Base-by-base conservation (phyloP, 2,113 vertebrate species). In the Paradisaea rubra region DNA sequence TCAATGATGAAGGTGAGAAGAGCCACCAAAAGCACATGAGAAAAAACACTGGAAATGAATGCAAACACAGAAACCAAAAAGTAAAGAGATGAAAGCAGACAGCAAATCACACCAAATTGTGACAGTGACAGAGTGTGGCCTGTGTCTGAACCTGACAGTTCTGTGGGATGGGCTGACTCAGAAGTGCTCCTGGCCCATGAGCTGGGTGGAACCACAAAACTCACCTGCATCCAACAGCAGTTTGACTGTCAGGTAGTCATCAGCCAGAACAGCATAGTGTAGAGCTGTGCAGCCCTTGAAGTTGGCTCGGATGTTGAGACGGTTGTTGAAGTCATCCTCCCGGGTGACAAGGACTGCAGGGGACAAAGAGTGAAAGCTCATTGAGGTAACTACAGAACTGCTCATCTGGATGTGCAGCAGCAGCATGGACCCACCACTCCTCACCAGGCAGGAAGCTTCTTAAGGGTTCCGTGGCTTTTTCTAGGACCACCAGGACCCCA, bases 261-360 rank as follows among this genome's bases (percentile, higher is more conserved):
- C 98, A 0, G 99, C 98, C 31, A 99, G 98, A 4, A 98, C 99
- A 0, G 99, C 99, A 3, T 99, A 99, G 96, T 99, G 99, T 30
- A 99, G 98, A 2, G 99, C 98, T 0, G 99, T 99, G 97, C 99
- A 99, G 59, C 98, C 99, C 30, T 98, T 98, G 97, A 99, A 99
- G 57, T 98, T 99, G 35, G 99, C 99, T 4, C 99, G 97, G 93
- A 98, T 97, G 97, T 99, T 99, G 76, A 99, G 97, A 30, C 99
- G 97, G 97, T 98, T 99, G 97, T 97, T 99, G 98, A 99, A 99
- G 61, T 99, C 99, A 15, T 99, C 99, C 86, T 99, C 99, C 69
- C 99, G 98, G 66, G 98, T 99, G 45, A 99, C 98, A 15, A 99
- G 96, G 28, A 99, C 99, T 99, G 97, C 11, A 15, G 41, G 42